Base-by-base conservation (phyloP, 2,888 invertebrate genomes). In the Gibbula magus region DNA sequence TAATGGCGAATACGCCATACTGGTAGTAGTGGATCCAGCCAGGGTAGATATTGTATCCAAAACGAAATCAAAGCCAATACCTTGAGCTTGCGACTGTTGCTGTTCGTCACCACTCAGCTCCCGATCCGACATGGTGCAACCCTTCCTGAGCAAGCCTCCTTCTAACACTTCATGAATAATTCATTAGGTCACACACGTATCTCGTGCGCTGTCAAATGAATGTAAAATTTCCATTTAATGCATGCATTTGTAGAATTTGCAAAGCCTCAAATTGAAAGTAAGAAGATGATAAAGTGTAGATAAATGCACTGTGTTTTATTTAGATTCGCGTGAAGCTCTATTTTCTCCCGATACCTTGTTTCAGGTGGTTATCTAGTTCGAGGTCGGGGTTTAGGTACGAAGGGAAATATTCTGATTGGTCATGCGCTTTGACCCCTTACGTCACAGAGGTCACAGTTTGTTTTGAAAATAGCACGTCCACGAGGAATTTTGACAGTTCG, bases 111-210 rank as follows among this genome's bases (percentile, higher is more conserved):
- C 93, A 89, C 92, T 92, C 87, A 90, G 91, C 89, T 93, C 93
- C 83, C 92, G 91, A 88, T 93, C 93, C 92, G 93, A 93, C 93
- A 93, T 93, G 90, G 90, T 91, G 88, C 91, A 91, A 91, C 89
- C 91, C 90, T 91, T 89, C 91, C 90, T 88, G 87, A 86, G 86
- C 90, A 87, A 91, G 90, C 90, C 90, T 90, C 90, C 90, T 91
- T 90, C 88, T 88, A 85, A 88, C 78, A 81, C 84, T 85, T 88
- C 85, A 90, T 90, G 89, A 90, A 91, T 91, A 86, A 91, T 91
- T 91, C 88, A 91, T 90, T 86, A 88, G 87, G 87, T 89, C 86
- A 85, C 52, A 70, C 82, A 79, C 81, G 75, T n/a, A 56, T 66
- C 77, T 18, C 39, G 35, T 78, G 66, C 78, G 39, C 74, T 25